Evolutionary conservation across 2,888 invertebrate species (phyloP).

Genomic region (Steinernema carpocapsae): DNA sequence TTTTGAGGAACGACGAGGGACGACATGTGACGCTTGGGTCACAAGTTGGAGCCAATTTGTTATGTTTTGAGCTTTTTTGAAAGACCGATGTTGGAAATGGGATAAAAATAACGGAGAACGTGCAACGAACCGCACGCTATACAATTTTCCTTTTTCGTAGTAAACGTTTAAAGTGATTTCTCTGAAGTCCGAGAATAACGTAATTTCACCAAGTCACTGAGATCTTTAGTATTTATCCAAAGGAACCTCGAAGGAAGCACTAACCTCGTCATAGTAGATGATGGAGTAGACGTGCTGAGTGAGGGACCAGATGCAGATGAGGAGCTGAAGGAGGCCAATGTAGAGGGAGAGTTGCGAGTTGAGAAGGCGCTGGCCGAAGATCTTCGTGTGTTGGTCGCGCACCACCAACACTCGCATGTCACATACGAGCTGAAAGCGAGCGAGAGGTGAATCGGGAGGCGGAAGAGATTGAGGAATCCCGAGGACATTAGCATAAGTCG

Average conservation of each 20-base stretch:
- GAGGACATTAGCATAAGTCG: conserved; percentile 50
- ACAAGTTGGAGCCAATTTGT: too few species aligned
- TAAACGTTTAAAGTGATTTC: too few species aligned
- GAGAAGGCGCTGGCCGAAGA: conserved; percentile 60
- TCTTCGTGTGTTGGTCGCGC: conserved; percentile 56
- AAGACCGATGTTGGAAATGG: too few species aligned
- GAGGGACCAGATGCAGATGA: conserved; percentile 61
- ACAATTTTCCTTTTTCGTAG: too few species aligned
- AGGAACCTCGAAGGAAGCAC: conserved; percentile 23
- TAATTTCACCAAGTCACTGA: too few species aligned
- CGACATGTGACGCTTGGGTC: too few species aligned
- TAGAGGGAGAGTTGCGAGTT: conserved; percentile 59
- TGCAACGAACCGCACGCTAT: too few species aligned
- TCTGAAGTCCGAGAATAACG: too few species aligned
- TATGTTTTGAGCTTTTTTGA: too few species aligned
- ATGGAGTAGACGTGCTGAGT: conserved; percentile 61
- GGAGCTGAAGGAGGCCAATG: conserved; percentile 54
- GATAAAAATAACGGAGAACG: too few species aligned
- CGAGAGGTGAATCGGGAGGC: background rate
- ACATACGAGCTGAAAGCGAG: conserved; percentile 33
- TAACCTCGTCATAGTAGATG: conserved; percentile 52
- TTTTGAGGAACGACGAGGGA: too few species aligned
- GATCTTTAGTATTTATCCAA: too few species aligned
- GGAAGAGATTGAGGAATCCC: conserved; percentile 78
- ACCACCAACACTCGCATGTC: conserved; percentile 49